Percentiles rank a stretch among this genome's conserved stretches.
phyloP scores from a whole-genome alignment of 2,797 vertebrate genomes.

The Pseudopleuronectes americanus region DNA sequence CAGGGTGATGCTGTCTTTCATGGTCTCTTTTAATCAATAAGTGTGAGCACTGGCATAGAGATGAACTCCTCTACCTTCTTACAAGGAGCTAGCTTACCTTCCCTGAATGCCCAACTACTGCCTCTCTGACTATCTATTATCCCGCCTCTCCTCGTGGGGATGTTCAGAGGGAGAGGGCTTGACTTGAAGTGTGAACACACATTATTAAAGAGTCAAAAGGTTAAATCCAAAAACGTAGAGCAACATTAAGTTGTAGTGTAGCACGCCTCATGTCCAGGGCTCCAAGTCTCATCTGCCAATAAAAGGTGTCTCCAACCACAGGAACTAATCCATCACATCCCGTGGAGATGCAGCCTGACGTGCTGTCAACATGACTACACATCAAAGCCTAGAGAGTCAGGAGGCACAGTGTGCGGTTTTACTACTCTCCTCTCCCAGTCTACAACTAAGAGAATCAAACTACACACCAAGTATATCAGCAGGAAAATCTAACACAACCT shows the following conservation, averaged over 20 bases:
- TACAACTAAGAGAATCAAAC: conserved; percentile 10
- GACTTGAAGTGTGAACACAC: neutral
- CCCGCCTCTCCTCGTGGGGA: neutral
- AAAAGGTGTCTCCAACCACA: conserved; percentile 56
- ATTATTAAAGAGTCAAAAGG: conserved; percentile 19
- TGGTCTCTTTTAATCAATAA: conserved; percentile 80
- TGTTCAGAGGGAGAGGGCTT: neutral
- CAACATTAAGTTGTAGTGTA: conserved; percentile 5
- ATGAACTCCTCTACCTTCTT: conserved; percentile 50
- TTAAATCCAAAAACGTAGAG: neutral
- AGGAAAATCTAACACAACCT: conserved; percentile 1
- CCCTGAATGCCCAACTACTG: conserved; percentile 1
- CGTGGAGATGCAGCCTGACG: conserved; percentile 63
- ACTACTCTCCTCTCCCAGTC: conserved; percentile 14
- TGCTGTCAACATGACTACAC: conserved; percentile 63
- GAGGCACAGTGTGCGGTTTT: conserved; percentile 21
- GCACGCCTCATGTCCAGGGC: conserved; percentile 1
- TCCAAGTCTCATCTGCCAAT: conserved; percentile 47
- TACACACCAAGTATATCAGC: neutral
- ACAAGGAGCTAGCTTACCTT: conserved; percentile 5
- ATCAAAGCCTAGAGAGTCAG: conserved; percentile 55
- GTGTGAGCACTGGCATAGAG: conserved; percentile 56
- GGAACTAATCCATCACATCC: conserved; percentile 69
- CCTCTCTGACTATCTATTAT: conserved; percentile 29
- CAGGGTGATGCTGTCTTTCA: conserved; percentile 70